Percentiles rank a stretch among this genome's conserved stretches.
Conservation (phyloP, 2,888 invertebrate species). For the Drosophila engyochracea region DNA sequence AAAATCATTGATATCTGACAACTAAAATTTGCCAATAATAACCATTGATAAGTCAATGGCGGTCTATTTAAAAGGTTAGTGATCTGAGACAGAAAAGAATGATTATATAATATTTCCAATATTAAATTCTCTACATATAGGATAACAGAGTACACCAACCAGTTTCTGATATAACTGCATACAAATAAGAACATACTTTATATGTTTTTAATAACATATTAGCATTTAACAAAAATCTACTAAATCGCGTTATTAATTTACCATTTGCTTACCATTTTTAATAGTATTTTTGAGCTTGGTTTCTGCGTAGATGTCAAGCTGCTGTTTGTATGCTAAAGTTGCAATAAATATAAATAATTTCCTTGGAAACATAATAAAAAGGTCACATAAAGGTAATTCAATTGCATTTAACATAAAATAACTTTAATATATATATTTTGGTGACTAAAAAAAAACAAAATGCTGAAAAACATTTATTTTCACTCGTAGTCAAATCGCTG, state of each 20-base stretch:
- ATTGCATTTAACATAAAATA: neutral
- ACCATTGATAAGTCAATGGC: neutral
- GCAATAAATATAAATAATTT: neutral
- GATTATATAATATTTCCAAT: neutral
- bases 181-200: neutral
- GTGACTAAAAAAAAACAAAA: neutral
- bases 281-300: neutral
- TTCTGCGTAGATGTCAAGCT: neutral
- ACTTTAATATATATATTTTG: neutral
- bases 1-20: neutral
- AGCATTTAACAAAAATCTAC: neutral
- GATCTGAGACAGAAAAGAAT: neutral
- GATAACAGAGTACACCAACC: neutral
- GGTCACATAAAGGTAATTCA: neutral
- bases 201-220: neutral
- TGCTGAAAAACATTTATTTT: neutral
- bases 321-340: neutral
- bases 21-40: slow-evolving; percentile 15
- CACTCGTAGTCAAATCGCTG: neutral
- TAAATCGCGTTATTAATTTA: neutral
- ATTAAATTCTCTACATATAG: neutral
- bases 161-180: neutral
- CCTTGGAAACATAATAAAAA: neutral
- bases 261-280: neutral
- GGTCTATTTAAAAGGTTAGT: neutral